Conservation (phyloP, 2,888 invertebrate species). For the Eubasilissa splendida region DNA sequence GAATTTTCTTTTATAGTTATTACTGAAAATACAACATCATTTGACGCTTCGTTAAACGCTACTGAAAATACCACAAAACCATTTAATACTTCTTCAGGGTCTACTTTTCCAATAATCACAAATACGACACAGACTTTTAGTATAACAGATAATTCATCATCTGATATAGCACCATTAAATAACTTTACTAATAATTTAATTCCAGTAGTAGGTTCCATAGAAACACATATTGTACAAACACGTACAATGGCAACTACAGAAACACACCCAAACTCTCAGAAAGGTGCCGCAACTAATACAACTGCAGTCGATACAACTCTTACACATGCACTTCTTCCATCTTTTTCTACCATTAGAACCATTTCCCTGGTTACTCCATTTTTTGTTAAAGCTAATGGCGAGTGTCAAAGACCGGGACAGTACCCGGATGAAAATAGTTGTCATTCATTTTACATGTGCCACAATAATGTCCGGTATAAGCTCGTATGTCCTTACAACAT, state of each 20-base stretch:
- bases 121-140: not conserved
- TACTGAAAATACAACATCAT: too few relatives aligned
- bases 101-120: too few relatives aligned
- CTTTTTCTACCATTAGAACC: not conserved
- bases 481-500: conserved; percentile 67
- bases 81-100: too few relatives aligned
- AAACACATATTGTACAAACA: conserved; percentile 6
- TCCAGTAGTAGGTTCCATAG: not conserved
- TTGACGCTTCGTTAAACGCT: not conserved
- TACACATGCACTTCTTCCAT: not conserved
- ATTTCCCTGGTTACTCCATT: not conserved
- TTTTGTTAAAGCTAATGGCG: not conserved
- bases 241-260: conserved; percentile 2
- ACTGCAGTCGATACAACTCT: too few relatives aligned
- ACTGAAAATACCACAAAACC: not conserved
- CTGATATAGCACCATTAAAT: not conserved
- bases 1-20: too few relatives aligned
- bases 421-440: conserved; percentile 61
- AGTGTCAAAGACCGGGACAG: conserved; percentile 16
- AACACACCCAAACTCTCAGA: not conserved
- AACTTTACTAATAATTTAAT: conserved; percentile 3
- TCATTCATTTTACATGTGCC: conserved; percentile 71
- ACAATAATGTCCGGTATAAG: conserved; percentile 63
- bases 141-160: not conserved
- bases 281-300: not conserved